These are phyloP conservation scores for Criorhina ranunculi DNA, from an alignment of 2,888 invertebrate genomes.

Conservation along the genomic window DNA sequence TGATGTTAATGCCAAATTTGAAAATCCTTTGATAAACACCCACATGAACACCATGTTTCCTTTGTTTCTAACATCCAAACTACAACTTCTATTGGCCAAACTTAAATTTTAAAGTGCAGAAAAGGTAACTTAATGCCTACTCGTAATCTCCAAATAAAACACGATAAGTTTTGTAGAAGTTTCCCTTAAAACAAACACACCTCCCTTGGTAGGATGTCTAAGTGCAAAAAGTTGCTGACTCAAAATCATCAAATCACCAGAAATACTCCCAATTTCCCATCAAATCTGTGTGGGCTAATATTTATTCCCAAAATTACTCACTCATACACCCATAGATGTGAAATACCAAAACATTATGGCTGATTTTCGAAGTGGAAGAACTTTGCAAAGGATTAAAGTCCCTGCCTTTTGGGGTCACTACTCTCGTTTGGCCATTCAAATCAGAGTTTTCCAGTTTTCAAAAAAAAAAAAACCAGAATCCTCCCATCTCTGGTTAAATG, in stretches of 20 bases:
- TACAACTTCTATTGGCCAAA: constrained; percentile 15
- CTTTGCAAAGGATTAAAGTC: constrained; percentile 58
- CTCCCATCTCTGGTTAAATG: constrained; percentile 71
- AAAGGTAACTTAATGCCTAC: constrained; percentile 30
- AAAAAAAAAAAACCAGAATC: constrained; percentile 34
- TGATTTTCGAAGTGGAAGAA: constrained; percentile 30
- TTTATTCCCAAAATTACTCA: constrained; percentile 62
- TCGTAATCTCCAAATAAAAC: constrained; percentile 31
- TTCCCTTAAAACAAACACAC: constrained; percentile 3
- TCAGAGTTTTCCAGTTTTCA: constrained; percentile 52
- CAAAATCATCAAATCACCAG: constrained; percentile 61
- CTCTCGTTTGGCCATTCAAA: constrained; percentile 54
- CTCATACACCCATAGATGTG: constrained; percentile 6
- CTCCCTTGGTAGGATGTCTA: constrained; percentile 13
- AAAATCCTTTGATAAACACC: neutral
- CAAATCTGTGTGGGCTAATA: constrained; percentile 66
- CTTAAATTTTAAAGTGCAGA: constrained; percentile 31
- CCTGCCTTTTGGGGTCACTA: constrained; percentile 51
- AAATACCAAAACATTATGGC: constrained; percentile 5
- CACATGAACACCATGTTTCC: constrained; percentile 8
- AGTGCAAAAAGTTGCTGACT: constrained; percentile 73
- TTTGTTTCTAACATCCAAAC: neutral
- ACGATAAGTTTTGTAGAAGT: constrained; percentile 21
- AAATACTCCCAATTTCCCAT: constrained; percentile 68
- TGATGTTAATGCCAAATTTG: neutral